Conservation (phyloP, 37 sponge, comb jelly and placozoan species). For the Dysidea cf. avara region DNA sequence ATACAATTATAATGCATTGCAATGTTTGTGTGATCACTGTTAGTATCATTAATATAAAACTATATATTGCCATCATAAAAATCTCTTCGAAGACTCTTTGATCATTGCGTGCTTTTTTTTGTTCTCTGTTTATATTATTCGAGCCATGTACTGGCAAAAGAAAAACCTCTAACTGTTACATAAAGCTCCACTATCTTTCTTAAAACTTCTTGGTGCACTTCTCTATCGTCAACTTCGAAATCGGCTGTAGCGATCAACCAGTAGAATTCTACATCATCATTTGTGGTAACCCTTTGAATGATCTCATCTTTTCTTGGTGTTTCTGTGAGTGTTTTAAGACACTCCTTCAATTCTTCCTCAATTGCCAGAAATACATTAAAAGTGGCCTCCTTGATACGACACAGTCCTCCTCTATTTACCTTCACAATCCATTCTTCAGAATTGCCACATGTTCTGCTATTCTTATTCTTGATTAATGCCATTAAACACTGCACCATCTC, state of each 20-base stretch:
- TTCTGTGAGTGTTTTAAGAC: too few relatives aligned
- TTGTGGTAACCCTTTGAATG: too few relatives aligned
- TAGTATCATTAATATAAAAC: not conserved
- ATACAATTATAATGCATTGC: too few relatives aligned
- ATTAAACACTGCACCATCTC: constrained; percentile 15
- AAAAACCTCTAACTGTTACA: constrained; percentile 47
- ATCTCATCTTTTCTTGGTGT: too few relatives aligned
- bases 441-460: not conserved
- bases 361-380: constrained; percentile 18
- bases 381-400: constrained; percentile 14
- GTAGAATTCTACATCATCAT: constrained; percentile 20
- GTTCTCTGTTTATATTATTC: constrained; percentile 35
- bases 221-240: constrained; percentile 8
- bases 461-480: constrained; percentile 3
- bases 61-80: not conserved
- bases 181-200: constrained; percentile 29
- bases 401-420: constrained; percentile 40
- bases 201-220: constrained; percentile 1
- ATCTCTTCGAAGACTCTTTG: constrained; percentile 36
- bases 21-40: too few relatives aligned
- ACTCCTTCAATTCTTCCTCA: constrained; percentile 1
- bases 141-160: constrained; percentile 30
- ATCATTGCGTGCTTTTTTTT: constrained; percentile 32
- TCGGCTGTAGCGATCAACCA: constrained; percentile 23
- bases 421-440: constrained; percentile 8